These are phyloP conservation scores for Cephus runcator DNA, from an alignment of 2,888 invertebrate genomes.

Conservation along the genomic window DNA sequence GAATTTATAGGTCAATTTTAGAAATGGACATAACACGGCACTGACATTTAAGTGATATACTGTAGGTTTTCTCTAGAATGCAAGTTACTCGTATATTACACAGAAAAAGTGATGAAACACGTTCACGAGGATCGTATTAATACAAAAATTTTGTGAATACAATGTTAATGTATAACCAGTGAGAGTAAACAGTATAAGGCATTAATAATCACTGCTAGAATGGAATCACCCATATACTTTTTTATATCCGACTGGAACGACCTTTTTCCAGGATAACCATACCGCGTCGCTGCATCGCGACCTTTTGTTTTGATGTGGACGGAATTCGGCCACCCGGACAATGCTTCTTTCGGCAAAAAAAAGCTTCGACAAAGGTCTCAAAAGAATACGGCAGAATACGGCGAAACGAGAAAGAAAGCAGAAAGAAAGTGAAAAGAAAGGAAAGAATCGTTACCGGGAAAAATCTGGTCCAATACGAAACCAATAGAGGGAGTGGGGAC, in stretches of 20 bases:
- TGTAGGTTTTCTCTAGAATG: constrained; percentile 11
- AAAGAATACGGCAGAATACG: background rate
- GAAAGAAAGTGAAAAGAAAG: background rate
- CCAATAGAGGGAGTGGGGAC: background rate
- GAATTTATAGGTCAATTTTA: too few species aligned
- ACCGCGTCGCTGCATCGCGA: background rate
- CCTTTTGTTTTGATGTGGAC: constrained; percentile 14
- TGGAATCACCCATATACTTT: background rate
- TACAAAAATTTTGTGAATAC: constrained; percentile 1
- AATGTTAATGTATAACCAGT: constrained; percentile 9
- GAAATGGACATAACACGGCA: constrained; percentile 17
- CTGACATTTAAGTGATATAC: constrained; percentile 25
- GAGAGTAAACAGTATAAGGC: constrained; percentile 6
- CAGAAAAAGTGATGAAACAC: constrained; percentile 7
- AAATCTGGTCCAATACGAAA: background rate
- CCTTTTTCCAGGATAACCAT: background rate
- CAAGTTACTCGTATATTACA: constrained; percentile 8
- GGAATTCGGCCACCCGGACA: constrained; percentile 36
- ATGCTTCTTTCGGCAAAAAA: constrained; percentile 31
- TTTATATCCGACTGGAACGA: background rate
- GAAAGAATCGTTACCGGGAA: background rate
- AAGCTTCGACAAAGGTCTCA: background rate
- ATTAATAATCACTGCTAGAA: constrained; percentile 8
- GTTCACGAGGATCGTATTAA: constrained; percentile 3
- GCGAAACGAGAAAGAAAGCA: background rate